These are phyloP conservation scores for Ptilonorhynchus violaceus DNA, from an alignment of 2,113 vertebrate species.

Conservation along the genomic window DNA sequence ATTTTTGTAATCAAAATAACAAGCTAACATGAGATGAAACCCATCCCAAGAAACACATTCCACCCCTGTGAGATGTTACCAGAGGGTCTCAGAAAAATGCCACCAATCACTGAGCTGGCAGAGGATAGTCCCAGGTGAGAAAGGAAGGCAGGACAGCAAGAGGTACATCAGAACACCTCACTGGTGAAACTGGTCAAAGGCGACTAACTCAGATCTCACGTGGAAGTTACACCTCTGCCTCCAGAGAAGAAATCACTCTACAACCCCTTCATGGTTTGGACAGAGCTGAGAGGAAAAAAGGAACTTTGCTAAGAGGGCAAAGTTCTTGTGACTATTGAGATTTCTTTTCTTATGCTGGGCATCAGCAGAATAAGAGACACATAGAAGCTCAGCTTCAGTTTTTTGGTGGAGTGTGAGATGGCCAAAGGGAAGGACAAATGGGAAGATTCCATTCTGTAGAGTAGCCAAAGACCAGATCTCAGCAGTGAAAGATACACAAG, in stretches of 20 bases:
- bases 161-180: neutral
- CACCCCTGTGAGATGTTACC: neutral
- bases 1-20: neutral
- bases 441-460: neutral
- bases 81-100: neutral
- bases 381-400: neutral
- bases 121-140: neutral
- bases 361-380: neutral
- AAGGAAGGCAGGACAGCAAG: neutral
- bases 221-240: neutral
- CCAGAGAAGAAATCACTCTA: neutral
- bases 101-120: neutral
- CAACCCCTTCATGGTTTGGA: neutral
- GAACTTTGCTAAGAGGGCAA: neutral
- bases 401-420: neutral
- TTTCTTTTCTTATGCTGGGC: neutral
- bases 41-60: neutral
- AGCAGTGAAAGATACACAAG: fast-evolving
- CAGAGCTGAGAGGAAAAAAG: neutral
- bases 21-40: neutral
- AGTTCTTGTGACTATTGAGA: neutral
- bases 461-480: neutral
- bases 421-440: neutral
- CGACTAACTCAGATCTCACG: neutral
- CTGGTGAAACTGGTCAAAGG: neutral